Conservation (phyloP, 2,113 vertebrate genomes). For the Sinocyclocheilus anophthalmus region DNA sequence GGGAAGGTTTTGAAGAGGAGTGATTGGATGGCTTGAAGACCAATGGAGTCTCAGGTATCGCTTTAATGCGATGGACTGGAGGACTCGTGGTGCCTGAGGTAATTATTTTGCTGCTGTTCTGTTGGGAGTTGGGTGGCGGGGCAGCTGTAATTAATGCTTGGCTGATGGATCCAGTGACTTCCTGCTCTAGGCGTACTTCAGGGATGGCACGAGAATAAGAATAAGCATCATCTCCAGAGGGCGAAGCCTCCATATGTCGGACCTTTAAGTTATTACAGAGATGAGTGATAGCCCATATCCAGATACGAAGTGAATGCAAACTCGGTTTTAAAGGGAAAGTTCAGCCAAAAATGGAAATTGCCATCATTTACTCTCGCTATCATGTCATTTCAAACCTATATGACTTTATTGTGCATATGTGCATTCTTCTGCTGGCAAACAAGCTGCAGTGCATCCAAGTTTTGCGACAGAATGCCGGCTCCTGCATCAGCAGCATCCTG, state of each 20-base stretch:
- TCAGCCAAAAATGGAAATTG: background rate
- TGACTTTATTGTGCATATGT: background rate
- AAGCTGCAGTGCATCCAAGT: no score
- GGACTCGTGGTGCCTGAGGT: slow-evolving; percentile 70
- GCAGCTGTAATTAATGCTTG: slow-evolving; percentile 75
- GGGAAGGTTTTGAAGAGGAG: background rate
- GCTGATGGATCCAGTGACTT: slow-evolving; percentile 74
- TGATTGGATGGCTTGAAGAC: slow-evolving; percentile 53
- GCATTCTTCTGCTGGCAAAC: no score
- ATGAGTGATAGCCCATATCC: slow-evolving; percentile 23
- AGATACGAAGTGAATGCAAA: background rate
- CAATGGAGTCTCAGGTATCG: slow-evolving; percentile 61
- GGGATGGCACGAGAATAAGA: slow-evolving; percentile 47
- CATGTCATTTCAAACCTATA: background rate
- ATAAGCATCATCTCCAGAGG: slow-evolving; percentile 47
- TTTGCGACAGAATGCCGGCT: no score
- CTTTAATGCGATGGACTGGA: slow-evolving; percentile 72
- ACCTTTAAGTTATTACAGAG: slow-evolving; percentile 31
- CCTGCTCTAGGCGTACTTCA: slow-evolving; percentile 62
- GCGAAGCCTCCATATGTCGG: slow-evolving; percentile 9
- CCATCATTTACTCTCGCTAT: background rate
- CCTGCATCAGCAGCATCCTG: no score
- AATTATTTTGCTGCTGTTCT: slow-evolving; percentile 75
- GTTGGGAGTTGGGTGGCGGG: slow-evolving; percentile 67
- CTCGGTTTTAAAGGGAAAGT: background rate